Base-by-base conservation (phyloP, 1,140 invertebrate species). In the Antheraea mylitta region DNA sequence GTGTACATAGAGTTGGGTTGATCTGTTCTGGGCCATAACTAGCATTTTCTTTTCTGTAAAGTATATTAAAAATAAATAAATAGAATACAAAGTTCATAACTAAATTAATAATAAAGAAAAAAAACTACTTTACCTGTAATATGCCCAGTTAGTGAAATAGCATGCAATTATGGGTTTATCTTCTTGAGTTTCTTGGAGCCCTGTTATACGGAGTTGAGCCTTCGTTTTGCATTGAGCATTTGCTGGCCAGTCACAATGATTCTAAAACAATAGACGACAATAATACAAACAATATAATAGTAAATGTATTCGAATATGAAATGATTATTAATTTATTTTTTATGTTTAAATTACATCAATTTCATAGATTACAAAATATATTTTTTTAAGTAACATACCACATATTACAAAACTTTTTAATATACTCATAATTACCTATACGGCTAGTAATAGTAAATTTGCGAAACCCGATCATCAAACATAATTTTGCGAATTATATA, bases 171-270 rank as follows among this genome's bases (percentile, higher is more conserved):
- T 94, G 18, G 92, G 93, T 60, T 89, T 92, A 7, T 85, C 75
- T 42, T 77, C 69, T 61, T 77, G 74, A 16, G 73, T 73, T 18
- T 78, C 69, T 53, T 75, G 45, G 19, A 59, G 59, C 58, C 72
- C 74, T n/a, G 77, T 72, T 48, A 90, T 53, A 69, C 79, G 73
- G 75, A 77, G 82, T 73, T 64, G 84, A 66, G 71, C 89, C 70
- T 75, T 93, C 71, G 58, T 85, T 86, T 81, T 93, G 79, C 96
- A 96, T 37, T 93, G 93, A 0, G 94, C 91, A 77, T 96, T 96
- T 69, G 95, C 94, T 2, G 96, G 96, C 95, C 96, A 96, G 80
- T 97, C 96, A 74, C 97, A 97, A 69, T 95, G 95, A 73, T 96
- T 94, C 82, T 94, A 83, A 66, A 64, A 67, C 72, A 67, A 19